These are phyloP conservation scores for Tor tambroides DNA, from an alignment of 2,113 vertebrate species.

Conservation along the genomic window DNA sequence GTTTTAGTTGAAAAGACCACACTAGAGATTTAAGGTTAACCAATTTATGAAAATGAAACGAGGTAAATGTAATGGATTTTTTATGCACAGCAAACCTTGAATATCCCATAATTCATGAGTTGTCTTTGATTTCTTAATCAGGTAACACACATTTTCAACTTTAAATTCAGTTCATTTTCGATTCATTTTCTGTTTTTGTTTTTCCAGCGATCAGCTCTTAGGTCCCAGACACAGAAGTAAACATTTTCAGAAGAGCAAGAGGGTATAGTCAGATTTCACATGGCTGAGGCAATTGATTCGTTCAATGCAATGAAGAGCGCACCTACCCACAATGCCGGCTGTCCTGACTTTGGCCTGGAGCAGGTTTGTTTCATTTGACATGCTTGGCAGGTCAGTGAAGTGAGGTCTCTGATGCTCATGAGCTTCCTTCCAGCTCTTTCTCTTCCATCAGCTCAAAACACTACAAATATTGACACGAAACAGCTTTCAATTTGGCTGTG, in stretches of 20 bases:
- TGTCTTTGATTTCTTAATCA: neutral
- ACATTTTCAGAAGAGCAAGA: neutral
- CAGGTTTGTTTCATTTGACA: constrained; percentile 15
- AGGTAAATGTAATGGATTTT: neutral
- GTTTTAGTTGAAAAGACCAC: neutral
- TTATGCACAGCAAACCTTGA: neutral
- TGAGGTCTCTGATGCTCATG: neutral
- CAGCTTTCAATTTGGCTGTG: neutral
- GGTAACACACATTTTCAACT: neutral
- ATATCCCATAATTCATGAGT: neutral
- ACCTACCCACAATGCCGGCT: neutral
- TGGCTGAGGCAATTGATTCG: neutral
- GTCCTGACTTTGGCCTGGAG: neutral
- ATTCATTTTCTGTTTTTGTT: neutral
- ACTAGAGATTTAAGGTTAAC: neutral
- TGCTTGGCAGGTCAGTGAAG: constrained; percentile 14
- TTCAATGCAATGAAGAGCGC: neutral
- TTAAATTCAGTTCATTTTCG: neutral
- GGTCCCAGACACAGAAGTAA: neutral
- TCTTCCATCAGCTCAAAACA: neutral
- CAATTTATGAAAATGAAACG: neutral
- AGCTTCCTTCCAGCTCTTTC: neutral
- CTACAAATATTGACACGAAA: neutral
- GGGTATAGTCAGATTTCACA: neutral
- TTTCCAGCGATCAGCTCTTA: neutral